Evolutionary conservation across 2,888 invertebrate genomes (phyloP), one percentile per base, ranked within the genome.

Genomic region (Epinotia nisella): DNA sequence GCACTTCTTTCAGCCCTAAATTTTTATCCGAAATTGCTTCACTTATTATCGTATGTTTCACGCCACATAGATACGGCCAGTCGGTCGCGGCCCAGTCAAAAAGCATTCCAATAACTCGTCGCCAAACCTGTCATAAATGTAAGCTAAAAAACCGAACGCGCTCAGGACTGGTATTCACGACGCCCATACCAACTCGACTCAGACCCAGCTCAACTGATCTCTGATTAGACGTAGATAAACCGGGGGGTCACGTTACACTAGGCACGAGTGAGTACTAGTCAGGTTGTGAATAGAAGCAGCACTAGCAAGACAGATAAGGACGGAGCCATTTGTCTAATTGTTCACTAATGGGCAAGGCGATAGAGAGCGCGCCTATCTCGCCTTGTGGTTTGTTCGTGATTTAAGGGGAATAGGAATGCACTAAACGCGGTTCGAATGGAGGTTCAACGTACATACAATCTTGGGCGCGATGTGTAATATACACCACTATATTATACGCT

Each of bases 311-410:
- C 56, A 75, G 67, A 71, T 71, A 71, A 71, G 29, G 45, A 29
- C 56, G 15, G 56, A n/a, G 21, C 70, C 86, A 87, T 86, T 87
- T 85, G 85, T 86, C 87, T 90, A 90, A 90, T 90, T 89, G 89
- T 87, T 82, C 82, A 79, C 87, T 89, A 89, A 90, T 89, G 88
- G 86, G 78, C 77, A 77, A 77, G 60, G 78, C 79, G 88, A 87
- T 87, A 87, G 82, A 45, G 60, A 60, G 65, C 41, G 65, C 41
- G 41, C 60, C 56, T 56, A 56, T 72, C 72, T 67, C n/a, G 19
- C 51, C 39, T 61, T 56, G 71, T 56, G 67, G 72, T 61, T 49
- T 13, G 61, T 64, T 72, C 35, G 67, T 72, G 67, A 68, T 72
- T 72, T 61, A 35, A 56, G 51, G 15, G 11, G 61, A 51, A 3